Base-by-base conservation (phyloP, 2,797 vertebrate species). In the Smutsia gigantea region DNA sequence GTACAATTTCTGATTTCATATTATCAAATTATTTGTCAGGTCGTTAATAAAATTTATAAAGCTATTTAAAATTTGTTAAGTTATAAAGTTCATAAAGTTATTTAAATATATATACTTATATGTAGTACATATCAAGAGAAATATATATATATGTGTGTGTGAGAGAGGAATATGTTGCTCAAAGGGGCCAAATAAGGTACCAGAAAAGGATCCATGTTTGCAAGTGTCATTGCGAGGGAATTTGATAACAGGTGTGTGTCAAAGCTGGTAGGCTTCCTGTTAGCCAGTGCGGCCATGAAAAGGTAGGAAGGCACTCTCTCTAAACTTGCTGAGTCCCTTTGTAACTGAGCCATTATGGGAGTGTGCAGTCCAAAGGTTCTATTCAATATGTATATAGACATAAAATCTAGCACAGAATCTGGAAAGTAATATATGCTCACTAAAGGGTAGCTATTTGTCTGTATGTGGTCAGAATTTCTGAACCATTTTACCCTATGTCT, bases 1-100 rank as follows among this genome's bases (percentile, higher is more conserved):
- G 17, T n/a, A 68, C 69, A 84, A 63, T 85, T 83, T 90, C 71
- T 85, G n/a, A 89, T 71, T 23, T 61, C 64, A 77, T 37, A 37
- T 63, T 96, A 63, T 93, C 29, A 93, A 88, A 53, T 87, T 87
- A 71, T 39, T 90, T 93, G 0, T 18, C 57, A 84, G 27, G 1
- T 64, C 77, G 49, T 86, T 94, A 89, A 66, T 75, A 57, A 90
- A 90, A 27, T 82, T 82, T 53, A 10, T 61, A 34, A 89, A 75
- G 31, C 55, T 25, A 69, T 8, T 42, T 5, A 31, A 49, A 49
- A 46, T 46, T 46, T 46, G 46, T 46, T 10, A 46, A 46, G 11
- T 46, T n/a, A 53, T 64, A 77, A 64, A 59, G 23, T 37, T 84
- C 14, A 15, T 77, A 55, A 72, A 72, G 37, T 29, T 39, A 87